Evolutionary conservation across 2,888 invertebrate species (phyloP), one percentile per base, ranked within the genome.

Genomic region (Norana najaformis): DNA sequence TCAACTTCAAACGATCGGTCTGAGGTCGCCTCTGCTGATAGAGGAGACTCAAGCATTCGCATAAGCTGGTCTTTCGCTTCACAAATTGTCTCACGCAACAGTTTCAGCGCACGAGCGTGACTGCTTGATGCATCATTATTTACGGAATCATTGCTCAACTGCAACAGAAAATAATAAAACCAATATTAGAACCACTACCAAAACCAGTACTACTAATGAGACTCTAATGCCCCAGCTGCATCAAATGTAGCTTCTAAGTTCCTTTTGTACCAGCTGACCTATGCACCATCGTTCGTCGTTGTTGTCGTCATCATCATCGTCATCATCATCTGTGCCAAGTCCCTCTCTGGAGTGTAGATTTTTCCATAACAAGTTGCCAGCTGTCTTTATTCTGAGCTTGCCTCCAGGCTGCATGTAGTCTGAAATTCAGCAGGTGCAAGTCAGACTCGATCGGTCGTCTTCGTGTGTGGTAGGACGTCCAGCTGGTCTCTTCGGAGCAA

Each of bases 1-100:
- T 85, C 85, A 36, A 35, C 37, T 16, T 18, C 85, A 36, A 85
- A 36, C 18, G 35, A 36, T 23, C 14, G 85, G 5, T 36, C 85
- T 11, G 35, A 35, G 3, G 85, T 8, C 1, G 85, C 23, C 85
- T 36, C 20, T 37, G 85, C 16, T 35, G 85, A 85, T n/a, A 20
- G 35, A 69, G 69, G n/a, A 36, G 2, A 36, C 13, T 85, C 85
- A 16, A 85, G 35, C 23, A 35, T 85, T 85, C 6, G 35, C n/a
- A 20, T 85, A 18, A 85, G 85, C 37, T 85, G 85, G 37, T 85
- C 85, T 14, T 36, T 85, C 34, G 85, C 85, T 18, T 85, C 85
- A 37, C 36, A 36, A 6, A 85, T 85, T 6, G 85, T 85, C 23
- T 85, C 85, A 85, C 85, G 85, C 35, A 85, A 37, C 35, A 85